phyloP scores from a whole-genome alignment of 2,888 invertebrate genomes.

The Cephonodes hylas region DNA sequence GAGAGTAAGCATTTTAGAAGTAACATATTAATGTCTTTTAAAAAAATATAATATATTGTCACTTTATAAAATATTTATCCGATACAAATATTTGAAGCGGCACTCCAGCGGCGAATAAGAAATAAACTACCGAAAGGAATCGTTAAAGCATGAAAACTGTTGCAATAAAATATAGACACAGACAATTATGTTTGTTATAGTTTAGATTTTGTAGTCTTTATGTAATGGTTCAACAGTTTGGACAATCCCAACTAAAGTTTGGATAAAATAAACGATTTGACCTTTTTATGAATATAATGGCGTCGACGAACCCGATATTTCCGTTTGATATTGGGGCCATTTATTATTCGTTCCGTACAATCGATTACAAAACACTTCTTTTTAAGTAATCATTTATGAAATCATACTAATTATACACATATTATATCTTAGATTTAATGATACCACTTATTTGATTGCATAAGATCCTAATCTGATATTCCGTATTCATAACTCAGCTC shows the following conservation, averaged over 20 bases:
- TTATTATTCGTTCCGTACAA: slow-evolving; percentile 54
- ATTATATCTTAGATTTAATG: neutral
- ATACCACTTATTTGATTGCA: neutral
- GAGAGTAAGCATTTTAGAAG: neutral
- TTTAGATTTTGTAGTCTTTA: neutral
- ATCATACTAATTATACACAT: neutral
- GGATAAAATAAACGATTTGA: slow-evolving; percentile 46
- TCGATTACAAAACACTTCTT: slow-evolving; percentile 43
- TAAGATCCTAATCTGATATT: neutral
- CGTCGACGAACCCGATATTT: slow-evolving; percentile 65
- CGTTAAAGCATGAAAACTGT: slow-evolving; percentile 2
- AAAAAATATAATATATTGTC: neutral
- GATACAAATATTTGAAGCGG: neutral
- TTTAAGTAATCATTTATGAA: slow-evolving; percentile 19
- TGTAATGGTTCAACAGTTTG: slow-evolving; percentile 7
- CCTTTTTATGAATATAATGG: slow-evolving; percentile 69
- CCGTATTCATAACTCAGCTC: too few species aligned
- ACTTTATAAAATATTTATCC: neutral
- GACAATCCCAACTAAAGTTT: slow-evolving; percentile 11
- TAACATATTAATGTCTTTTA: neutral
- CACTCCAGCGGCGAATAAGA: slow-evolving; percentile 1
- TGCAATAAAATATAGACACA: slow-evolving; percentile 3
- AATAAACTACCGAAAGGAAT: neutral
- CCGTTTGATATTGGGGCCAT: slow-evolving; percentile 64
- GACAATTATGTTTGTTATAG: neutral